A percentile compares a stretch with the other conserved stretches of the same genome.
Conservation (phyloP, 2,797 vertebrate genomes). For the Cyclura pinguis region DNA sequence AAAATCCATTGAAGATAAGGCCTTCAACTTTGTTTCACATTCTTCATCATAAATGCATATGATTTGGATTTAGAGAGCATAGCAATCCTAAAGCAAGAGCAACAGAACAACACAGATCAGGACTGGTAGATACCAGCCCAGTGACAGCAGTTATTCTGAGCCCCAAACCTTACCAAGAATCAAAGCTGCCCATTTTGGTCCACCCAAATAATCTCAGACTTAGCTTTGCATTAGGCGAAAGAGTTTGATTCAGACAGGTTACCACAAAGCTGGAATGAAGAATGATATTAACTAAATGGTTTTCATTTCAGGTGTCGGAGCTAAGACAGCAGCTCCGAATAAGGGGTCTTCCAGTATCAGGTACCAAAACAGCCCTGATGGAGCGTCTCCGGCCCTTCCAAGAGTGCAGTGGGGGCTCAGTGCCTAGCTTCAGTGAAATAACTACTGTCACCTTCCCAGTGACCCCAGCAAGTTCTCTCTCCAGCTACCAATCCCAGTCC, state of each 20-base stretch:
- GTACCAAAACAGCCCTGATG: conserved; percentile 95
- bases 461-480: conserved; percentile 86
- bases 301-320: conserved; percentile 89
- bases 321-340: conserved; percentile 95
- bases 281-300: not conserved
- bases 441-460: conserved; percentile 93
- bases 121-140: not conserved
- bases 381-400: conserved; percentile 94
- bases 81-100: not conserved
- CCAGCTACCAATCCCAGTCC: conserved; percentile 89
- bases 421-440: conserved; percentile 88
- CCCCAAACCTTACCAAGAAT: not conserved
- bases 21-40: not conserved
- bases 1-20: not conserved
- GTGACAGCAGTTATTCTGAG: not conserved
- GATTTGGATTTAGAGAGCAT: not conserved
- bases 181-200: not conserved
- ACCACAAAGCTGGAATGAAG: not conserved
- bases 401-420: conserved; percentile 81
- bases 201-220: not conserved
- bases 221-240: not conserved
- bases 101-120: not conserved
- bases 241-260: not conserved
- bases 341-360: conserved; percentile 94
- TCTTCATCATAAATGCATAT: not conserved